Conservation (phyloP, 2,113 vertebrate species). For the Ploceus nigricollis region DNA sequence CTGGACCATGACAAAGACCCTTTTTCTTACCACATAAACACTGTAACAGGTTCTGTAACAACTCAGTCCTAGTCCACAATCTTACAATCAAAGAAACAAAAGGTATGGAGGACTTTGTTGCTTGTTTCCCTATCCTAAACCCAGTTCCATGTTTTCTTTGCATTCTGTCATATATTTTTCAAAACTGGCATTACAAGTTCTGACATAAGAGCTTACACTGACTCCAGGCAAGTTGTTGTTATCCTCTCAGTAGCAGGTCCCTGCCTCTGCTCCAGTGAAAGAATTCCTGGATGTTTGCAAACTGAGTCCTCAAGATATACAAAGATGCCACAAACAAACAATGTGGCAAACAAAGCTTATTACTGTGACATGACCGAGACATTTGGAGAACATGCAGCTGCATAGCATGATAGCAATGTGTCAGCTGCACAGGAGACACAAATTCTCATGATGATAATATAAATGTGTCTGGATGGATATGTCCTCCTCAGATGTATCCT, state of each 20-base stretch:
- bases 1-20: rapidly evolving
- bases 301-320: neutral
- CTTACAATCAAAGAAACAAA: neutral
- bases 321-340: neutral
- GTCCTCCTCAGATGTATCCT: neutral
- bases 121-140: neutral
- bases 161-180: neutral
- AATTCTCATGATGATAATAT: neutral
- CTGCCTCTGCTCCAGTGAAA: neutral
- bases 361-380: too few species aligned
- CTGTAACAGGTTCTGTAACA: neutral
- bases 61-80: neutral
- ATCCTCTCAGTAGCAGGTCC: neutral
- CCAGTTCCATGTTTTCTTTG: neutral
- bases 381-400: neutral
- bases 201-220: neutral
- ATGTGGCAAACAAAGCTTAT: neutral
- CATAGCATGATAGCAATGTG: neutral
- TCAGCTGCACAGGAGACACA: neutral
- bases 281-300: neutral
- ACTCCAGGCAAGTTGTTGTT: neutral
- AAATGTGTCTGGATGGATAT: neutral
- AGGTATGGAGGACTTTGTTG: neutral
- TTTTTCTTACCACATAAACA: neutral
- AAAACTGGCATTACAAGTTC: neutral